phyloP scores from a whole-genome alignment of 1,140 invertebrate genomes.

The Drosophila sproati region DNA sequence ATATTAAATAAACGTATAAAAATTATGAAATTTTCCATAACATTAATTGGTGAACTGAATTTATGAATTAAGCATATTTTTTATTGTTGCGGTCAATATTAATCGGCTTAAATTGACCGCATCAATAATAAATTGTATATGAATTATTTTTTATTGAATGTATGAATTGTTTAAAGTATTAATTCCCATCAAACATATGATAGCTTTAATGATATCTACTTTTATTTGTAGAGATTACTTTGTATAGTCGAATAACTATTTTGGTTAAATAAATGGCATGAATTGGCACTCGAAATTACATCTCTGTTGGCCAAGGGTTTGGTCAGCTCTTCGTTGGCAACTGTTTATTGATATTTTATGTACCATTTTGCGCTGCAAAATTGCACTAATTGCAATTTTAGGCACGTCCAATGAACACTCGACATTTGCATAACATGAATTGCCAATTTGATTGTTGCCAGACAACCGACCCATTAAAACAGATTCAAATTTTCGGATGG shows the following conservation, averaged over 20 bases:
- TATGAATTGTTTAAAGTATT: background rate
- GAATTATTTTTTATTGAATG: background rate
- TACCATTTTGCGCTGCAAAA: constrained; percentile 49
- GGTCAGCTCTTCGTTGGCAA: constrained; percentile 39
- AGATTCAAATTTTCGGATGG: constrained; percentile 34
- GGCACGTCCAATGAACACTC: constrained; percentile 62
- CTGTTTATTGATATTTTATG: constrained; percentile 80
- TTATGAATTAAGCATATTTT: background rate
- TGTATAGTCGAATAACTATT: background rate
- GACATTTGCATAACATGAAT: constrained; percentile 73
- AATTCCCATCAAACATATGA: too few species aligned
- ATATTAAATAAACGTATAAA: background rate
- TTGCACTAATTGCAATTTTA: constrained; percentile 77
- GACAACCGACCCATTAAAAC: constrained; percentile 23
- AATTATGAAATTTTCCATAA: background rate
- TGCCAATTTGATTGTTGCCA: constrained; percentile 65
- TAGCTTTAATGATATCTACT: background rate
- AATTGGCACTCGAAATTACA: constrained; percentile 12
- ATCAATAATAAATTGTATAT: constrained; percentile 8
- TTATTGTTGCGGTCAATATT: constrained; percentile 2
- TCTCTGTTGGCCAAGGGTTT: constrained; percentile 37
- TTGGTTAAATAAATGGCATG: background rate
- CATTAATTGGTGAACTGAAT: background rate
- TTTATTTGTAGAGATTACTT: background rate
- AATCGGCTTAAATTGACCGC: too few species aligned